Base-by-base conservation (phyloP, 2,113 vertebrate species). In the Perccottus glenii region DNA sequence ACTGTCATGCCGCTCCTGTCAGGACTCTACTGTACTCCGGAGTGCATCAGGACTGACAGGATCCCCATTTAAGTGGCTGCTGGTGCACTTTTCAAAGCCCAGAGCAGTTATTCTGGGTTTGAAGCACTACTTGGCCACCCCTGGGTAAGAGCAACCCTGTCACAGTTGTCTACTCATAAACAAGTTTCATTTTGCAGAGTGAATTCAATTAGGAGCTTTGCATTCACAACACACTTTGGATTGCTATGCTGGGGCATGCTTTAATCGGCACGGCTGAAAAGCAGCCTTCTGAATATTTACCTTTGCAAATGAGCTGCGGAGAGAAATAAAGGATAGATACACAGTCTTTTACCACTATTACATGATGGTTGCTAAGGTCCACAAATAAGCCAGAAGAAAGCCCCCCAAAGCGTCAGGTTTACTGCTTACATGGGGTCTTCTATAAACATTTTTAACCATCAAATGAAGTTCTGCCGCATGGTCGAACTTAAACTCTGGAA, bases 241-340 rank as follows among this genome's bases (percentile, higher is more conserved):
- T 70, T 76, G 73, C 81, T 70, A 79, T 60, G 80, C 84, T 77
- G 36, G 9, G 67, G 73, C 67, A 52, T 79, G 82, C 66, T 82
- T 78, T 70, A 67, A 74, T 79, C 64, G 36, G 62, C 59, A 32
- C 35, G 55, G 62, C 70, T 81, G 58, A 74, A 80, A 69, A 82
- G 72, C 62, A 36, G 75, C 84, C 87, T 73, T 67, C 69, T 86
- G 85, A 82, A 84, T 76, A 85, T 87, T 79, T 89, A 80, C 82
- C 71, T 80, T 85, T 48, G 51, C 75, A 82, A 88, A 86, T 80
- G 75, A 84, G 73, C 67, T n/a, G 4, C 40, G 40, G 59, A 52
- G 67, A 40, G 46, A 12, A 51, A 49, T n/a, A 15, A n/a, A 52
- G 59, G 35, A 61, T 27, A 27, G 19, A 27, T 27, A 27, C 19